Evolutionary conservation across 2,797 vertebrate species (phyloP), one percentile per base, ranked within the genome.

Genomic region (Microctenopoma stevenorrisi): DNA sequence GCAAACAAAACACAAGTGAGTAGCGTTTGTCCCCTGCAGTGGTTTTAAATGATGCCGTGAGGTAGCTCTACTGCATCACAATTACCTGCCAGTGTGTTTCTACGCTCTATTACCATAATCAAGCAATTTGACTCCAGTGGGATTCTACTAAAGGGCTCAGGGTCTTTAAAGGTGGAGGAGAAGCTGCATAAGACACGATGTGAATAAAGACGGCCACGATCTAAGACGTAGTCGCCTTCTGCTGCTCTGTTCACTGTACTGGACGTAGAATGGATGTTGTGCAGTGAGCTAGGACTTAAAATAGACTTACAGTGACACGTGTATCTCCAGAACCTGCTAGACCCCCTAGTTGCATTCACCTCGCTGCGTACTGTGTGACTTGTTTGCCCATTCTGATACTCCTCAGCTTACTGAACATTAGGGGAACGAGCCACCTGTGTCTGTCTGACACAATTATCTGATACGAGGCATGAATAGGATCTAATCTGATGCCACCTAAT

Each of bases 41-140:
- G 78, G 77, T 76, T 92, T 85, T 88, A 89, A 90, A 88, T 87
- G 83, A 86, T 81, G 74, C 65, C 66, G 65, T 42, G 12, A 78
- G 76, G 79, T 57, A 70, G 74, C 86, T 78, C 75, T 72, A 78
- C 76, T 88, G 88, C 85, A 91, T 89, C 81, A 85, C 90, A 92
- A 91, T 89, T 85, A 91, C 86, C 82, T 83, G 75, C 72, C 75
- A 68, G 47, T 60, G 47, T 74, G 74, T 75, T 65, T 83, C 65
- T 74, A 63, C 64, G 68, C 76, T 2, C 64, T 72, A 87, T 88
- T 91, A 92, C 81, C 78, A 89, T 81, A 82, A 85, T 81, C 78
- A 72, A 78, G 78, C 82, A 69, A 75, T 85, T 87, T 81, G 52
- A 66, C 77, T 79, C 72, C 65, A 78, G 71, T 22, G 44, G 75